A percentile compares a stretch with the other conserved stretches of the same genome.
Conservation (phyloP, 2,113 vertebrate genomes). For the Scolopax mira region DNA sequence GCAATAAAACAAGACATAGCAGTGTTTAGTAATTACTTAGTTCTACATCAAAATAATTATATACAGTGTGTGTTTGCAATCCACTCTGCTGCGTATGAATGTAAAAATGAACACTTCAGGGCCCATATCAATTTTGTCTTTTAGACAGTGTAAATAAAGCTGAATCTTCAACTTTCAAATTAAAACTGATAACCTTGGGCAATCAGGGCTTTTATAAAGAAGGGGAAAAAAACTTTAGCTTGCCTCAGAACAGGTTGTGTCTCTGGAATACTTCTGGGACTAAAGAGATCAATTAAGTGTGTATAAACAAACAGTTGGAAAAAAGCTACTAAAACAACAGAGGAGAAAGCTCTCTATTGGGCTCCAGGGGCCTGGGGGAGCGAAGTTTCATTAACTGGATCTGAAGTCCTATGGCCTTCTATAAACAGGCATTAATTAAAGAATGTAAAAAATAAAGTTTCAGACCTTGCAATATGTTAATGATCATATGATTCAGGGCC, state of each 20-base stretch:
- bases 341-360: slow-evolving; percentile 91
- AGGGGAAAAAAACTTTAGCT: slow-evolving; percentile 76
- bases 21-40: slow-evolving; percentile 82
- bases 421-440: slow-evolving; percentile 99
- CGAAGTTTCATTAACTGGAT: slow-evolving; percentile 97
- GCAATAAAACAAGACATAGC: slow-evolving; percentile 80
- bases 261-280: slow-evolving; percentile 88
- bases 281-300: slow-evolving; percentile 98
- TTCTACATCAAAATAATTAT: slow-evolving; percentile 83
- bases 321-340: slow-evolving; percentile 91
- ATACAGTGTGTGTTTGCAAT: slow-evolving; percentile 76
- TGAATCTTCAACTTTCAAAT: slow-evolving; percentile 88
- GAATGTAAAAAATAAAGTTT: slow-evolving; percentile 94
- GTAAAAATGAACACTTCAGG: slow-evolving; percentile 80
- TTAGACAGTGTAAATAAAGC: slow-evolving; percentile 85
- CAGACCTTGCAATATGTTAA: slow-evolving; percentile 99
- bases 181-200: slow-evolving; percentile 89
- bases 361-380: slow-evolving; percentile 90
- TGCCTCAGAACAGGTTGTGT: slow-evolving; percentile 89
- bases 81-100: slow-evolving; percentile 71
- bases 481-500: slow-evolving; percentile 97
- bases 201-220: slow-evolving; percentile 82
- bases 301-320: slow-evolving; percentile 94
- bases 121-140: slow-evolving; percentile 81
- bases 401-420: slow-evolving; percentile 93